Conservation (phyloP, 2,797 vertebrate species). For the Acrocephalus scirpaceus region DNA sequence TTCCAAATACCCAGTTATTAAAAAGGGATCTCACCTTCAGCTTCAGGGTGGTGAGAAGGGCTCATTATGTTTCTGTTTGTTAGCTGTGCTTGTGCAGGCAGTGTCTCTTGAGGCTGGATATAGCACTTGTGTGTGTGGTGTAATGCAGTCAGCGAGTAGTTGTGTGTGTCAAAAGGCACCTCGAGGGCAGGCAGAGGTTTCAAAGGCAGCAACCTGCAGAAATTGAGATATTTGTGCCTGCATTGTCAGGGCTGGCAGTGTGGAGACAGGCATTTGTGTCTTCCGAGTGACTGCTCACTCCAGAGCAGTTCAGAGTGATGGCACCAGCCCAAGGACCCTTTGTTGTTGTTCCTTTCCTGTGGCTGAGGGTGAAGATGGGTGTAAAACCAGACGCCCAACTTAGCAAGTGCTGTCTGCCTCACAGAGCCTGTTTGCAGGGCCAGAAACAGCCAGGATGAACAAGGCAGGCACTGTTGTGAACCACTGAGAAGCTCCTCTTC, state of each 20-base stretch:
- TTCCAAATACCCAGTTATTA: constrained; percentile 58
- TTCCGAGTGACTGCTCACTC: background rate
- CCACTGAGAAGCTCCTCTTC: background rate
- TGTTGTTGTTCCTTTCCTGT: background rate
- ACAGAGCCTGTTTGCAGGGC: background rate
- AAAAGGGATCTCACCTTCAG: constrained; percentile 63
- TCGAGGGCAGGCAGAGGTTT: background rate
- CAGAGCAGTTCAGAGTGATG: background rate
- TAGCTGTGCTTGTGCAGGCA: constrained; percentile 15
- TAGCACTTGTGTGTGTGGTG: background rate
- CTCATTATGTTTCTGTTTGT: constrained; percentile 28
- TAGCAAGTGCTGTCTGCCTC: background rate
- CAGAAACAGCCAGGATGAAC: background rate
- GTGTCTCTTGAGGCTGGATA: background rate
- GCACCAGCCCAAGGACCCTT: background rate
- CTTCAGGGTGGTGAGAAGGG: background rate
- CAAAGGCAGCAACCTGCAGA: constrained; percentile 28
- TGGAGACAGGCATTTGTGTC: background rate
- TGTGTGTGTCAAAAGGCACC: background rate
- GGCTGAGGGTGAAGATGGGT: background rate
- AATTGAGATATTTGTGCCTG: background rate
- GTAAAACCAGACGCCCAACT: background rate
- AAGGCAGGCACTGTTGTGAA: background rate
- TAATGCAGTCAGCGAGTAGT: background rate
- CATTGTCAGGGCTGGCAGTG: background rate